phyloP scores from a whole-genome alignment of 1,140 invertebrate species.

The Scaptomyza pallida region DNA sequence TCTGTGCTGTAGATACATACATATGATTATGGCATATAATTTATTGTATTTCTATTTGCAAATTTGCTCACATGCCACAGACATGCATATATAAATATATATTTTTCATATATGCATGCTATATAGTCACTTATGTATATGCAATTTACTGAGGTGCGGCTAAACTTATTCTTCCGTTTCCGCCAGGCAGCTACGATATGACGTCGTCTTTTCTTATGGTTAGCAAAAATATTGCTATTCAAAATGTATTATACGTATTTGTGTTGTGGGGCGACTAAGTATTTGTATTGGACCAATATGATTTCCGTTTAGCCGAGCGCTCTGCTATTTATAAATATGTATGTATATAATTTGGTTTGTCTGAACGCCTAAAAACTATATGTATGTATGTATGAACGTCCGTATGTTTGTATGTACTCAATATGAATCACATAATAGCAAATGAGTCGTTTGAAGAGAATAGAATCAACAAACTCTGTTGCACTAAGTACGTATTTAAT shows the following conservation, averaged over 20 bases:
- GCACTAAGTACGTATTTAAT: constrained; percentile 21
- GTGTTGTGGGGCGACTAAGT: constrained; percentile 47
- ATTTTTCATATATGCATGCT: constrained; percentile 25
- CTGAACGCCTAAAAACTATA: constrained; percentile 37
- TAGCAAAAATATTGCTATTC: background rate
- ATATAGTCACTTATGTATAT: constrained; percentile 7
- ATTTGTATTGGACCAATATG: constrained; percentile 62
- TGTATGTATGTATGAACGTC: too few relatives aligned
- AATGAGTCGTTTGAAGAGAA: constrained; percentile 38
- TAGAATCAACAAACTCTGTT: constrained; percentile 34
- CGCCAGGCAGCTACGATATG: constrained; percentile 31
- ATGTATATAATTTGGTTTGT: constrained; percentile 56
- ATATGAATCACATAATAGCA: constrained; percentile 56
- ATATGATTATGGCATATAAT: constrained; percentile 2
- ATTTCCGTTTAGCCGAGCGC: constrained; percentile 60
- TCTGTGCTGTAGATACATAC: constrained; percentile 16
- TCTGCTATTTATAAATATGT: constrained; percentile 73
- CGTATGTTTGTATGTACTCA: constrained; percentile 34
- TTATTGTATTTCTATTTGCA: constrained; percentile 32
- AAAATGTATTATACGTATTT: constrained; percentile 21
- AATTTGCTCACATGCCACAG: constrained; percentile 54
- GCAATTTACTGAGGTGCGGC: constrained; percentile 9
- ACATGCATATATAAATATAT: constrained; percentile 38
- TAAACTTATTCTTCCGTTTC: constrained; percentile 72
- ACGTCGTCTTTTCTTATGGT: constrained; percentile 22